Percentiles rank a stretch among this genome's conserved stretches.
phyloP scores from a whole-genome alignment of 2,113 vertebrate genomes.

The Pachyramphus minor region DNA sequence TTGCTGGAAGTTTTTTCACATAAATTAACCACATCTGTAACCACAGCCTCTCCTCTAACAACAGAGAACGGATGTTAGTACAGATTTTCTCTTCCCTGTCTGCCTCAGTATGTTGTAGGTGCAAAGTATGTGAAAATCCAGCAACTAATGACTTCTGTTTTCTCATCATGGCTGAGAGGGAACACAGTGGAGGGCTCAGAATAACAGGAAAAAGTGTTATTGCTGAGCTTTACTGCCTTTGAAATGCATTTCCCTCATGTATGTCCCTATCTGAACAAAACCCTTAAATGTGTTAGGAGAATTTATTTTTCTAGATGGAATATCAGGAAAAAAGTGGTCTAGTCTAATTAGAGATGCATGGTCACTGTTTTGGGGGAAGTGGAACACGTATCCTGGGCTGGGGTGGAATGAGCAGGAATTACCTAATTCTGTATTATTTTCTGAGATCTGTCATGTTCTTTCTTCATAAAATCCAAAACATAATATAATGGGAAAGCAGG shows the following conservation, averaged over 20 bases:
- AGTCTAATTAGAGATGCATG: background rate
- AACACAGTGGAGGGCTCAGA: background rate
- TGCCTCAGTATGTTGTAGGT: rapidly evolving
- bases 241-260: background rate
- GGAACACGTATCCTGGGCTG: background rate
- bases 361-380: background rate
- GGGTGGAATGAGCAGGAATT: background rate
- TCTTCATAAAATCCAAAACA: background rate
- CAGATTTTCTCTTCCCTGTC: background rate
- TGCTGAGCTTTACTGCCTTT: background rate
- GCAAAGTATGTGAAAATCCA: background rate
- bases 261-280: background rate
- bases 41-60: background rate
- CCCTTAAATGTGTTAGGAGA: background rate
- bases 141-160: background rate
- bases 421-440: background rate
- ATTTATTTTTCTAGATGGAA: background rate
- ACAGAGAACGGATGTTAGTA: background rate
- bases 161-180: background rate
- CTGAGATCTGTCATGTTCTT: background rate
- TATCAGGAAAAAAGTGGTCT: background rate
- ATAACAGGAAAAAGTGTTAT: background rate
- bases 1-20: background rate
- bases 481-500: background rate
- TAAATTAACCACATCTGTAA: background rate